Conservation (phyloP, 2,113 vertebrate species). For the Chaenogobius annularis region DNA sequence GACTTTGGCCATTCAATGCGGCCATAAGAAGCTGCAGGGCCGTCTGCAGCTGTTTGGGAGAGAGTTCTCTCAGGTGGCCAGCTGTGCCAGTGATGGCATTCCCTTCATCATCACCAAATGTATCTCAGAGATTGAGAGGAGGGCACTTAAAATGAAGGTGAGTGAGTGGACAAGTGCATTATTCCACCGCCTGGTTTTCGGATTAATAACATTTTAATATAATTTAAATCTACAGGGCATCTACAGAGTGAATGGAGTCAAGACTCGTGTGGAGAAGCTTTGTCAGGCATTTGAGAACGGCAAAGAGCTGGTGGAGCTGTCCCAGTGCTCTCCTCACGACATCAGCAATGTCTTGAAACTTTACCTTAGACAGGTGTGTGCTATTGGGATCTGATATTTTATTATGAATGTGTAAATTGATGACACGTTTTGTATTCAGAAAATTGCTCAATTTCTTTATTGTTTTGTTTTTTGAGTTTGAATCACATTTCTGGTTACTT, state of each 20-base stretch:
- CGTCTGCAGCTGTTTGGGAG: slow-evolving; percentile 92
- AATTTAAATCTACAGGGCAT: slow-evolving; percentile 82
- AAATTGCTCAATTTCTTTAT: too few species aligned
- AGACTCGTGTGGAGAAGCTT: slow-evolving; percentile 95
- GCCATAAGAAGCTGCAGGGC: slow-evolving; percentile 94
- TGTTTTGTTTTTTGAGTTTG: too few species aligned
- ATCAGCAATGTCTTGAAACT: slow-evolving; percentile 98
- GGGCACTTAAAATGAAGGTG: slow-evolving; percentile 92
- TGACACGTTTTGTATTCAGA: too few species aligned
- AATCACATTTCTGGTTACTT: too few species aligned
- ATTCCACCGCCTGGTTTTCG: background rate
- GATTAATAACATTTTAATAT: too few species aligned
- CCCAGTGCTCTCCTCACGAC: slow-evolving; percentile 91
- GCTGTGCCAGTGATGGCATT: slow-evolving; percentile 77
- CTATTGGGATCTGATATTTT: background rate
- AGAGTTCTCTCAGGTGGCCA: slow-evolving; percentile 81
- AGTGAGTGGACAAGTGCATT: background rate
- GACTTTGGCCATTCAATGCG: slow-evolving; percentile 93
- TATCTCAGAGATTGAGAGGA: slow-evolving; percentile 87
- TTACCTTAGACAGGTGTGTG: slow-evolving; percentile 90
- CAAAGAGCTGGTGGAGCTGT: slow-evolving; percentile 93
- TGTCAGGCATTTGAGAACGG: slow-evolving; percentile 97
- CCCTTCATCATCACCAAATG: slow-evolving; percentile 94
- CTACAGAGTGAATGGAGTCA: slow-evolving; percentile 94
- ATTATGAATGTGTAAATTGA: background rate